These are phyloP conservation scores for Nomada fabriciana DNA, from an alignment of 2,888 invertebrate genomes.

Conservation along the genomic window DNA sequence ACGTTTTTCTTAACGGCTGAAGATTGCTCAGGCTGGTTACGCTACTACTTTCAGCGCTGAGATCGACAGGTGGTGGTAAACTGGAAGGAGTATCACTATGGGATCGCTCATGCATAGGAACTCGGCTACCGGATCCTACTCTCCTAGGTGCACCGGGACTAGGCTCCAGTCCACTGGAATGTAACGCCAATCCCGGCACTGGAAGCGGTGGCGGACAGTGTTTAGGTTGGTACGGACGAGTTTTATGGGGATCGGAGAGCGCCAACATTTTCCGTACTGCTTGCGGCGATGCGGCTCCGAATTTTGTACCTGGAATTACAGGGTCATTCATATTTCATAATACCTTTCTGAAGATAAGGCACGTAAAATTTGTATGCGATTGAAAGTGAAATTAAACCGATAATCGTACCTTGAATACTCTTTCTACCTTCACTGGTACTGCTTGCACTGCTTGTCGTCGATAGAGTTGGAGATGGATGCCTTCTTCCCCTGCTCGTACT, in stretches of 20 bases:
- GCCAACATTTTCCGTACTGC: conserved; percentile 98
- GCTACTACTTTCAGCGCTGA: conserved; percentile 97
- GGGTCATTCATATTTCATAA: background rate
- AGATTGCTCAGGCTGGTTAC: conserved; percentile 96
- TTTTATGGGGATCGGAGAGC: conserved; percentile 94
- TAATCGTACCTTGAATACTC: conserved; percentile 80
- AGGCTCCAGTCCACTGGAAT: conserved; percentile 84
- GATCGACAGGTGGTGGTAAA: conserved; percentile 91
- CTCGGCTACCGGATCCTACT: conserved; percentile 85
- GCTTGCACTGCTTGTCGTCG: conserved; percentile 96
- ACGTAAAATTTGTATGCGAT: background rate
- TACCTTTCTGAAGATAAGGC: background rate
- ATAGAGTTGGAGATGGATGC: conserved; percentile 96
- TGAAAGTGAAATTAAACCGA: background rate
- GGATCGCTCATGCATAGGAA: conserved; percentile 93
- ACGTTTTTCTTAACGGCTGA: conserved; percentile 92
- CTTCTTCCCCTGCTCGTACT: conserved; percentile 89
- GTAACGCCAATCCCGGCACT: conserved; percentile 87
- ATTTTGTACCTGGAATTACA: conserved; percentile 80
- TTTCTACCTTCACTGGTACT: conserved; percentile 92
- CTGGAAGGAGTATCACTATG: conserved; percentile 95
- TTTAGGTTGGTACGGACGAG: conserved; percentile 94
- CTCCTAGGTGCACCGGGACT: conserved; percentile 86
- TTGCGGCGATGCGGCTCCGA: conserved; percentile 97
- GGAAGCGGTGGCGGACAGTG: conserved; percentile 87